phyloP scores from a whole-genome alignment of 2,113 vertebrate species.

The Pagrus major region DNA sequence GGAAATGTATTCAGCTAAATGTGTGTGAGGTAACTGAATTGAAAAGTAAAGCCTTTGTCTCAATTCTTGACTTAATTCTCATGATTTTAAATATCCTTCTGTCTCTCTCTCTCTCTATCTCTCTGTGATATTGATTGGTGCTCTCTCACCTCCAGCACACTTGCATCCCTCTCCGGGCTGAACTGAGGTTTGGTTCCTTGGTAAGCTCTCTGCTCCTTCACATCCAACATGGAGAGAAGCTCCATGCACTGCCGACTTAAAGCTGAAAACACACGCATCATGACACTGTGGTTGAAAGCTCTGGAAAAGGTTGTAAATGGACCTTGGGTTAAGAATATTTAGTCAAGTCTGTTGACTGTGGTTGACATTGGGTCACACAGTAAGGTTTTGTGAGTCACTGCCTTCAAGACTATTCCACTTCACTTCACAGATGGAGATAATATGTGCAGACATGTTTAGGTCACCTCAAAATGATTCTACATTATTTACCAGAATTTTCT shows the following conservation, averaged over 20 bases:
- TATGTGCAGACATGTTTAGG: not conserved
- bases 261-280: constrained; percentile 71
- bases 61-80: no score
- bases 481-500: constrained; percentile 87
- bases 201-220: constrained; percentile 86
- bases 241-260: constrained; percentile 88
- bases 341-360: not conserved
- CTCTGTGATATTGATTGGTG: not conserved
- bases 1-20: no score
- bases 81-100: not conserved
- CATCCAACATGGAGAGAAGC: constrained; percentile 87
- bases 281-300: not conserved
- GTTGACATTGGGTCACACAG: not conserved
- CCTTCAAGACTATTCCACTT: not conserved
- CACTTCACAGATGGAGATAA: not conserved
- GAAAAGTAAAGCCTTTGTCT: not conserved
- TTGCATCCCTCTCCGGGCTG: constrained; percentile 79
- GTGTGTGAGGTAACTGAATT: no score
- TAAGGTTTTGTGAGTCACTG: not conserved
- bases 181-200: constrained; percentile 77
- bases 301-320: not conserved
- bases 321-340: not conserved
- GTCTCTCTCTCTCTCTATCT: not conserved
- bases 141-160: constrained; percentile 86
- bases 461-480: not conserved